A percentile compares a stretch with the other conserved stretches of the same genome.
Conservation (phyloP, 1,140 invertebrate species). For the Scaptomyza pallida region DNA sequence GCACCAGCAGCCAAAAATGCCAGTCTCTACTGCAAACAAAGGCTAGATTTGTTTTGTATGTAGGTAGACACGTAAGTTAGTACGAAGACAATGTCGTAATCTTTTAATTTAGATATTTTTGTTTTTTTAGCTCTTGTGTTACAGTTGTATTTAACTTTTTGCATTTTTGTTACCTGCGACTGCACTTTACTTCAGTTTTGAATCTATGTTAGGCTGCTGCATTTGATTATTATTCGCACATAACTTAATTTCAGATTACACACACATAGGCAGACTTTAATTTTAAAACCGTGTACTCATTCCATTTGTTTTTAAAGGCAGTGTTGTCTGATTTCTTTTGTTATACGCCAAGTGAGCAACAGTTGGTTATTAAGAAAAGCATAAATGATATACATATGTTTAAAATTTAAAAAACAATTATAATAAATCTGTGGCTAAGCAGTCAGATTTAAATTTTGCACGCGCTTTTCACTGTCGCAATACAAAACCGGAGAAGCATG, state of each 20-base stretch:
- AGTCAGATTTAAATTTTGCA: slow-evolving; percentile 51
- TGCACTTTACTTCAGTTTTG: slow-evolving; percentile 42
- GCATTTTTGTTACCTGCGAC: slow-evolving; percentile 21
- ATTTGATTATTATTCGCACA: slow-evolving; percentile 46
- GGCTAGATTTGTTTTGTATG: slow-evolving; percentile 24
- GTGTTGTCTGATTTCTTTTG: slow-evolving; percentile 22
- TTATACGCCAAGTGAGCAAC: no score
- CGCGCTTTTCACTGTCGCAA: slow-evolving; percentile 31
- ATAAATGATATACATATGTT: slow-evolving; percentile 1
- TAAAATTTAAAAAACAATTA: no score
- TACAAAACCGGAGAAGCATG: slow-evolving; percentile 42
- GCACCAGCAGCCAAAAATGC: slow-evolving; percentile 50
- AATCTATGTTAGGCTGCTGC: slow-evolving; percentile 24
- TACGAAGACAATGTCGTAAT: slow-evolving; percentile 69
- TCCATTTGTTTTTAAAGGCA: slow-evolving; percentile 30
- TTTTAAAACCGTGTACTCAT: slow-evolving; percentile 56
- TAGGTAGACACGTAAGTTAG: slow-evolving; percentile 31
- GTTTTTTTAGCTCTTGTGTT: slow-evolving; percentile 56
- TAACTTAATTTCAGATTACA: slow-evolving; percentile 41
- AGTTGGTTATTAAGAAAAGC: not conserved
- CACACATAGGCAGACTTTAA: slow-evolving; percentile 51
- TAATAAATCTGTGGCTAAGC: not conserved
- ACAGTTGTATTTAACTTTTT: slow-evolving; percentile 53
- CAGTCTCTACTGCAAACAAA: slow-evolving; percentile 65
- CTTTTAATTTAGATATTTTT: slow-evolving; percentile 70